A percentile compares a stretch with the other conserved stretches of the same genome.
These are phyloP conservation scores for Ammospiza caudacuta DNA, from an alignment of 2,113 vertebrate genomes.

Conservation along the genomic window DNA sequence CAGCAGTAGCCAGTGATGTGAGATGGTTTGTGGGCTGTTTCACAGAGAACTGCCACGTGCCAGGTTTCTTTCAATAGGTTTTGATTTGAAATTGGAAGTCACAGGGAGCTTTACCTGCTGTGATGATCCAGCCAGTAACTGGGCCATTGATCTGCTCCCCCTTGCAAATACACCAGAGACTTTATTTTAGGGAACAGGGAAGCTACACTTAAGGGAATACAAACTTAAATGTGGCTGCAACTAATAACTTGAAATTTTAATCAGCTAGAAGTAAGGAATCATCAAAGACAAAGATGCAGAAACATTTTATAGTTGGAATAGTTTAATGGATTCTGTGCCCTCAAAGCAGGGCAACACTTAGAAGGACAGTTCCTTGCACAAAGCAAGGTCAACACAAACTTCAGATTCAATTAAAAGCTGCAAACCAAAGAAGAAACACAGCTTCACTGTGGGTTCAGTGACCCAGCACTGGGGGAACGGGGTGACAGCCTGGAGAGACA, in stretches of 20 bases:
- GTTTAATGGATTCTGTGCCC: not conserved
- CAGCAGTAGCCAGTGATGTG: not conserved
- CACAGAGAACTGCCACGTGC: not conserved
- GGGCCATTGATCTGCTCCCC: not conserved
- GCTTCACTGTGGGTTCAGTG: not conserved
- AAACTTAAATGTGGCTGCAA: not conserved
- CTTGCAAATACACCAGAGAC: accelerated
- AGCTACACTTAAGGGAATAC: not conserved
- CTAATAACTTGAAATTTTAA: not conserved
- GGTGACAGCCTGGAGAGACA: not conserved
- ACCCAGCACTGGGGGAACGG: not conserved
- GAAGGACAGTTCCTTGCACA: not conserved
- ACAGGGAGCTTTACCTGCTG: not conserved
- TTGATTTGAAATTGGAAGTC: not conserved
- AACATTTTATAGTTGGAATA: not conserved
- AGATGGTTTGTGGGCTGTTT: not conserved
- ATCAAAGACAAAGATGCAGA: not conserved
- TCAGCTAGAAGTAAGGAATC: not conserved
- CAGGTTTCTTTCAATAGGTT: slow-evolving; percentile 9
- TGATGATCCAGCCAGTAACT: not conserved
- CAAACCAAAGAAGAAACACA: not conserved
- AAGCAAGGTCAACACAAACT: not conserved
- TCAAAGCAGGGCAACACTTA: not conserved
- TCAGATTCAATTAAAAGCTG: not conserved
- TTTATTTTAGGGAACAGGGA: not conserved